phyloP scores from a whole-genome alignment of 2,113 vertebrate species.

The Pleuronectes platessa region DNA sequence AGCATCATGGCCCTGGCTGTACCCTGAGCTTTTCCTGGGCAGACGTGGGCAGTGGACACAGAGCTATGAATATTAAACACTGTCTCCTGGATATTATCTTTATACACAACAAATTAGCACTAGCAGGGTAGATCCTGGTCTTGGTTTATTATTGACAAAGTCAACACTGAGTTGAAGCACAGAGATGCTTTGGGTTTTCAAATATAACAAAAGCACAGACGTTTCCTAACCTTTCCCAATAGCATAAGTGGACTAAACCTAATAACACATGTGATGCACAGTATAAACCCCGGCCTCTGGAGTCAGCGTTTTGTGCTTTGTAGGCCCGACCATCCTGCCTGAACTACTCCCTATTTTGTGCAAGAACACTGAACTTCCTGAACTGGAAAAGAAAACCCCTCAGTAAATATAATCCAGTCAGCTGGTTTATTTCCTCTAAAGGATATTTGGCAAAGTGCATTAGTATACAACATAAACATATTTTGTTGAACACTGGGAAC shows the following conservation, averaged over 20 bases:
- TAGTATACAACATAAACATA: not conserved
- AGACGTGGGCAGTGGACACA: constrained; percentile 11
- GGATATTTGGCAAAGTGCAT: not conserved
- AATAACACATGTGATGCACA: constrained; percentile 6
- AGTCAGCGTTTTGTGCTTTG: not conserved
- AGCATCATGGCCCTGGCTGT: constrained; percentile 16
- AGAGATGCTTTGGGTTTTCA: constrained; percentile 2
- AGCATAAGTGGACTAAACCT: not conserved
- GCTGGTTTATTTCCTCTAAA: not conserved
- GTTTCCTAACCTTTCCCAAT: not conserved
- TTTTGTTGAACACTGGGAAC: not conserved
- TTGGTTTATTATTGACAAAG: not conserved
- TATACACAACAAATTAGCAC: not conserved
- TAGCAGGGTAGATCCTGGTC: not conserved
- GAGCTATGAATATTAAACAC: not conserved
- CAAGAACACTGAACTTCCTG: not conserved
- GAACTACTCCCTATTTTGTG: not conserved
- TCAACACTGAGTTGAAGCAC: not conserved
- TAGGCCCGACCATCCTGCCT: not conserved
- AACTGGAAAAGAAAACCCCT: not conserved
- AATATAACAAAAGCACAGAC: not conserved
- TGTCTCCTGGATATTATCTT: constrained; percentile 4
- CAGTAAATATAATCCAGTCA: not conserved
- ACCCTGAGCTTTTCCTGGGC: constrained; percentile 11
- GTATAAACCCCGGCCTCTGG: not conserved